Conservation (phyloP, 2,888 invertebrate species). For the Ochropleura plecta region DNA sequence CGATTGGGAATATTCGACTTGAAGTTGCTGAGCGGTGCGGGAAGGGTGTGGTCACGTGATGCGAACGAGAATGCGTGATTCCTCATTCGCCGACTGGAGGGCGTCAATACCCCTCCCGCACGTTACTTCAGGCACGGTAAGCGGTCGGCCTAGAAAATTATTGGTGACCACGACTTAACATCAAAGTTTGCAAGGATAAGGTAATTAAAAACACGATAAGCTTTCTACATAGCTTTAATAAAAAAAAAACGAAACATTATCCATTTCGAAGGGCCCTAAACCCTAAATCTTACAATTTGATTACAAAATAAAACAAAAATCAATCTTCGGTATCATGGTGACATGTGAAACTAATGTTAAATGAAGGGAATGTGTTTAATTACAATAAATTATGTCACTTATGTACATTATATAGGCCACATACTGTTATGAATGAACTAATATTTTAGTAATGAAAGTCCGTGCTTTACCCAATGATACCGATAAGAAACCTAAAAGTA, state of each 20-base stretch:
- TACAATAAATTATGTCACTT: conserved; percentile 58
- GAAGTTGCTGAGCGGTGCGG: no score
- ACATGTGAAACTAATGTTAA: conserved; percentile 37
- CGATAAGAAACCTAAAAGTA: conserved; percentile 42
- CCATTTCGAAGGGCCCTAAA: conserved; percentile 31
- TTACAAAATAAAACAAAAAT: conserved; percentile 58
- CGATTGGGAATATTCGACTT: no score
- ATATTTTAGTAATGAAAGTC: conserved; percentile 23
- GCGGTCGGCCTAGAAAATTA: no score
- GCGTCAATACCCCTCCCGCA: no score
- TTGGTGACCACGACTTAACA: no score
- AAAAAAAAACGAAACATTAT: conserved; percentile 60
- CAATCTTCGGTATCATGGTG: conserved; percentile 51
- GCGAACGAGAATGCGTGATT: no score
- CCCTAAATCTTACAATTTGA: conserved; percentile 40
- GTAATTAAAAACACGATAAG: conserved; percentile 25
- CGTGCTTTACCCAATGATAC: conserved; percentile 32
- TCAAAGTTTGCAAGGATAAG: background rate
- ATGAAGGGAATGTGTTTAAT: conserved; percentile 64
- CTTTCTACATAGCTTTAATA: conserved; percentile 65
- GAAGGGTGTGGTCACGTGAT: no score
- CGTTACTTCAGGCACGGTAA: no score
- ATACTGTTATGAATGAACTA: conserved; percentile 29
- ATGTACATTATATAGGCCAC: conserved; percentile 51
- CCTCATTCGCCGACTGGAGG: no score